Conservation (phyloP, 2,797 vertebrate genomes). For the Etheostoma perlongum region DNA sequence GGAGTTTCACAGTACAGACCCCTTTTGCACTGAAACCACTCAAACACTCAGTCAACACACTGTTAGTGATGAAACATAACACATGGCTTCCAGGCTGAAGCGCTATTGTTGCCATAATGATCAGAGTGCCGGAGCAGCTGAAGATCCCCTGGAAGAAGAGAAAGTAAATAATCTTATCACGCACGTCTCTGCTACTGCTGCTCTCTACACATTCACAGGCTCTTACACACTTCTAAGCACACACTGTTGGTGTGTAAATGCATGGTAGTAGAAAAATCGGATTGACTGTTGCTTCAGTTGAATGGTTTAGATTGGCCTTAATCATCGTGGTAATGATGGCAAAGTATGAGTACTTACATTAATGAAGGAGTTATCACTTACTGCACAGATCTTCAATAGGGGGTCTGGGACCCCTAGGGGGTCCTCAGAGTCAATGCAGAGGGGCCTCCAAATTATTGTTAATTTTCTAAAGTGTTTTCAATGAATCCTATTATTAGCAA, state of each 20-base stretch:
- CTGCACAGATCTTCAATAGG: no score
- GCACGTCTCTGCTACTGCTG: not conserved
- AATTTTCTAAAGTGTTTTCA: no score
- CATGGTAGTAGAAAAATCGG: not conserved
- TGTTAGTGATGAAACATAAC: conserved; percentile 50
- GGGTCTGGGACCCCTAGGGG: no score
- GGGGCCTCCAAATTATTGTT: no score
- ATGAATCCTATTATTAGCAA: no score
- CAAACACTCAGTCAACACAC: conserved; percentile 47
- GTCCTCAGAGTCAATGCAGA: no score
- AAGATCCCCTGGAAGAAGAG: conserved; percentile 29
- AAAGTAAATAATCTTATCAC: conserved; percentile 35
- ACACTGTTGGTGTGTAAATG: not conserved
- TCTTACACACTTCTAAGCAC: not conserved
- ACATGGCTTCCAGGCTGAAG: conserved; percentile 45
- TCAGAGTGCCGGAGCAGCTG: conserved; percentile 27
- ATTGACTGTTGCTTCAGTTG: not conserved
- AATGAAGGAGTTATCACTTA: not conserved
- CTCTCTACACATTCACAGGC: not conserved
- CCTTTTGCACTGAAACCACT: conserved; percentile 55
- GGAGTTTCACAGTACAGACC: conserved; percentile 59
- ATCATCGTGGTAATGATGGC: not conserved
- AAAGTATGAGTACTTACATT: not conserved
- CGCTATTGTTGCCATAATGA: conserved; percentile 55
- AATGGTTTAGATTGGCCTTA: not conserved